These are phyloP conservation scores for Arge pagana DNA, from an alignment of 2,888 invertebrate genomes.

Conservation along the genomic window DNA sequence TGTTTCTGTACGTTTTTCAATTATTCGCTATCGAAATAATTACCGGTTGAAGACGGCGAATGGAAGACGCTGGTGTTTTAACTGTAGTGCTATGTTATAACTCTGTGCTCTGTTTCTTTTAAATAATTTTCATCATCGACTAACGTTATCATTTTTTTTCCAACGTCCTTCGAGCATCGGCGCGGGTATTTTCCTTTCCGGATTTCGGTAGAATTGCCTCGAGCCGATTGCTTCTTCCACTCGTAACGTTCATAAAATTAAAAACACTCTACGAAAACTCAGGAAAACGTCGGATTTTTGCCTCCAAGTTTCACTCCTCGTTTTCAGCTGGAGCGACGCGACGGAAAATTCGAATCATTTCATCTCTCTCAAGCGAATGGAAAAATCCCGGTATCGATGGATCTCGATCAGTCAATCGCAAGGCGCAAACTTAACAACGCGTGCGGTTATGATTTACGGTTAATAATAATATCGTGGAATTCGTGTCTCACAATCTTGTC, in stretches of 20 bases:
- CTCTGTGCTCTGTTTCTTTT: slow-evolving; percentile 7
- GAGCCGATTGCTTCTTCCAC: neutral
- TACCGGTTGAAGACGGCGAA: slow-evolving; percentile 17
- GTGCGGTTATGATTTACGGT: neutral
- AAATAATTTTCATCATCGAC: neutral
- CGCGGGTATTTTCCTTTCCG: no score
- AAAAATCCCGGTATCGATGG: no score
- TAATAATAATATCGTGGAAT: no score
- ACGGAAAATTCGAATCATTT: neutral
- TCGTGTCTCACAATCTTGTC: neutral
- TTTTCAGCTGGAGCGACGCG: neutral
- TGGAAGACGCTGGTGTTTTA: slow-evolving; percentile 22
- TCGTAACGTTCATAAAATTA: no score
- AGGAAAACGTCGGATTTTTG: no score
- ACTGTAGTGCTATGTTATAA: no score
- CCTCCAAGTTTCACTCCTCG: neutral
- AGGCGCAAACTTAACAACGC: neutral
- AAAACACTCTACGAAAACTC: no score
- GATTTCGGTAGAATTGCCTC: no score
- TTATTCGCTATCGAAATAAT: slow-evolving; percentile 6
- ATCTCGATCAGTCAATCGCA: neutral
- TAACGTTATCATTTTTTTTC: neutral
- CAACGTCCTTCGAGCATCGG: no score
- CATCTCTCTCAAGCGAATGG: neutral
- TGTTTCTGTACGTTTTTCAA: neutral